phyloP scores from a whole-genome alignment of 2,113 vertebrate species.

The Chaetodon trifascialis region DNA sequence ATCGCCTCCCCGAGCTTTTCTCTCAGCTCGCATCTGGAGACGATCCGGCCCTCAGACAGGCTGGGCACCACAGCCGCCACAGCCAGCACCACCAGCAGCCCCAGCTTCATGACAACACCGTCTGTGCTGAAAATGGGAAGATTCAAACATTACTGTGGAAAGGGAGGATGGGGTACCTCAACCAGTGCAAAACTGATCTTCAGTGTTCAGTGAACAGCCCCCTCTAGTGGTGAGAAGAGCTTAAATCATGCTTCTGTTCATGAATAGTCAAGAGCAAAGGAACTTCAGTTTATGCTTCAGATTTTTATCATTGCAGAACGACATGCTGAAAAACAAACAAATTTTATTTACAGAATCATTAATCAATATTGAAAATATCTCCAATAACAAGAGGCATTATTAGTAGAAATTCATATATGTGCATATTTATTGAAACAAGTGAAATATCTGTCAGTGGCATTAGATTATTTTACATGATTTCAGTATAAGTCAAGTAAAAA shows the following conservation, averaged over 20 bases:
- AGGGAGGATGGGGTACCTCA: neutral
- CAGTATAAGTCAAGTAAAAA: no score
- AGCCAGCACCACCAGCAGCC: conserved; percentile 50
- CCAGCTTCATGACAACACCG: conserved; percentile 43
- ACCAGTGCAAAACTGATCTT: neutral
- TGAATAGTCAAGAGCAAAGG: neutral
- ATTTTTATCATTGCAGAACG: no score
- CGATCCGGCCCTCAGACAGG: conserved; percentile 38
- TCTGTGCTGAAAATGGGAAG: neutral
- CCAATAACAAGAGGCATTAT: neutral
- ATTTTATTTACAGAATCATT: neutral
- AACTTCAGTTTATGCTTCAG: neutral
- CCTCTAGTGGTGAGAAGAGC: neutral
- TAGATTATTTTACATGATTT: neutral
- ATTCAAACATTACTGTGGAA: neutral
- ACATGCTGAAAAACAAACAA: neutral
- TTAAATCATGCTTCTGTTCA: no score
- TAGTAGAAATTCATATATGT: no score
- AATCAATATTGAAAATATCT: neutral
- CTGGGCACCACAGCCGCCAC: conserved; percentile 49
- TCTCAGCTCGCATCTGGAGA: conserved; percentile 64
- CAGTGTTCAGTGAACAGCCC: neutral
- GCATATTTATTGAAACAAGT: no score
- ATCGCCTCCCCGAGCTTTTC: neutral
- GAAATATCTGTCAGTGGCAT: neutral